Percentiles rank a stretch among this genome's conserved stretches.
These are phyloP conservation scores for Drosophila watanabei DNA, from an alignment of 1,140 invertebrate species.

Conservation along the genomic window DNA sequence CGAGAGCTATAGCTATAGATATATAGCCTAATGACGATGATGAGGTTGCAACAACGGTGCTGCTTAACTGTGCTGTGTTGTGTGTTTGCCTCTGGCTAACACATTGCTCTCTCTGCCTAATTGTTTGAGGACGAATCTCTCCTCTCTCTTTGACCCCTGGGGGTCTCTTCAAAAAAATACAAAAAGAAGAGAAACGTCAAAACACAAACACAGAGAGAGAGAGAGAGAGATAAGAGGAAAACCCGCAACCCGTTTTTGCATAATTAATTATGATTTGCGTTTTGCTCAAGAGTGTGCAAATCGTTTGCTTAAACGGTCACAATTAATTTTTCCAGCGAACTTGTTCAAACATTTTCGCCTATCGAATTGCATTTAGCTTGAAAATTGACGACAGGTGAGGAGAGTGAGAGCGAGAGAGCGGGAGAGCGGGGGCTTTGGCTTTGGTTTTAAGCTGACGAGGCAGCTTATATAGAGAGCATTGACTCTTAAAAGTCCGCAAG, in stretches of 20 bases:
- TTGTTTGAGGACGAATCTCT: conserved; percentile 43
- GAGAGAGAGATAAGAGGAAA: too few species aligned
- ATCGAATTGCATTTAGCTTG: conserved; percentile 71
- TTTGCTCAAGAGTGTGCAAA: conserved; percentile 35
- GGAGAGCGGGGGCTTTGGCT: not conserved
- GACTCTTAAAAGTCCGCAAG: conserved; percentile 6
- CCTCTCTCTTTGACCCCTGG: conserved; percentile 9
- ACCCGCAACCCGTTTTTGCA: conserved; percentile 62
- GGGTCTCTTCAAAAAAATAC: not conserved
- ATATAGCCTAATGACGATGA: conserved; percentile 12
- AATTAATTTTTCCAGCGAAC: conserved; percentile 71
- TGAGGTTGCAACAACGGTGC: conserved; percentile 64
- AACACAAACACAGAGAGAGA: not conserved
- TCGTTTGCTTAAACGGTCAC: conserved; percentile 59
- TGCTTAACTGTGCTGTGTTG: conserved; percentile 55
- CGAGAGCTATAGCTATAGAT: not conserved
- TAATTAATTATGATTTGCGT: conserved; percentile 74
- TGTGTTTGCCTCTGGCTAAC: conserved; percentile 30
- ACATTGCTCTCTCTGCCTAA: conserved; percentile 51
- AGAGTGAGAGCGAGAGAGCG: not conserved
- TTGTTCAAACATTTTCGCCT: conserved; percentile 53
- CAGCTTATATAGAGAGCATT: conserved; percentile 22
- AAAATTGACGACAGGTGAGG: conserved; percentile 23
- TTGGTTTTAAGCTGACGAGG: conserved; percentile 35
- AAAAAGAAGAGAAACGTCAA: not conserved